Base-by-base conservation (phyloP, 2,888 invertebrate species). In the Cheilosia pagana region DNA sequence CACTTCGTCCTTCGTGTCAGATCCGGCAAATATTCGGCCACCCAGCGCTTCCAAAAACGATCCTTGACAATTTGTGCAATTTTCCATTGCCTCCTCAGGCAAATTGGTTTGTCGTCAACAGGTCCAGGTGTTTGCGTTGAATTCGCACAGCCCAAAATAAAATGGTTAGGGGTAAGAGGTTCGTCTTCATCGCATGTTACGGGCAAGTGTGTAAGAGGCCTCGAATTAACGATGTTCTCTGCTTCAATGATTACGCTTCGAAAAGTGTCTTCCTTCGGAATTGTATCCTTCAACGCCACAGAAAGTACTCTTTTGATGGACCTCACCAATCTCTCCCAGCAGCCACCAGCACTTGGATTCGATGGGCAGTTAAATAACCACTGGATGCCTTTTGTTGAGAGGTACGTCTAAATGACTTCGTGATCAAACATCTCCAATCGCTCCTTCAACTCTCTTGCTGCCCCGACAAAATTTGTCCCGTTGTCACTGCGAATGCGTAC, bases 381-480 rank as follows among this genome's bases (percentile, higher is more conserved):
- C n/a, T 52, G 23, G 10, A 52, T 52, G 23, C 50, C 25, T 5
- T 25, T 52, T 25, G 50, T n/a, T 52, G 50, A 52, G 6, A 52
- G 23, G 23, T 19, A 16, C 7, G 43, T 45, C 19, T 45, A 8
- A 19, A 45, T 45, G 8, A 19, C 43, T 8, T 45, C 50, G 4
- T 52, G 14, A 14, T 52, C 50, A 25, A 52, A 52, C 23, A 52
- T 7, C 0, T 52, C 25, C 14, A 52, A 14, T 14, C 14, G 23
- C 50, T 25, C 6, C 25, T 53, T 53, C 28, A 53, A 3, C 53
- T 31, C 16, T 1, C n/a, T 53, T 28, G 14, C 28, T 8, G 28
- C 53, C 3, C 53, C 39, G 2, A 35, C n/a, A 6, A 57, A 57
- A 25, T 21, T 19, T 4, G 57, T 57, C 14, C 39, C 57, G 14